Evolutionary conservation across 2,888 invertebrate species (phyloP), one percentile per base, ranked within the genome.

Genomic region (Polyommatus icarus): DNA sequence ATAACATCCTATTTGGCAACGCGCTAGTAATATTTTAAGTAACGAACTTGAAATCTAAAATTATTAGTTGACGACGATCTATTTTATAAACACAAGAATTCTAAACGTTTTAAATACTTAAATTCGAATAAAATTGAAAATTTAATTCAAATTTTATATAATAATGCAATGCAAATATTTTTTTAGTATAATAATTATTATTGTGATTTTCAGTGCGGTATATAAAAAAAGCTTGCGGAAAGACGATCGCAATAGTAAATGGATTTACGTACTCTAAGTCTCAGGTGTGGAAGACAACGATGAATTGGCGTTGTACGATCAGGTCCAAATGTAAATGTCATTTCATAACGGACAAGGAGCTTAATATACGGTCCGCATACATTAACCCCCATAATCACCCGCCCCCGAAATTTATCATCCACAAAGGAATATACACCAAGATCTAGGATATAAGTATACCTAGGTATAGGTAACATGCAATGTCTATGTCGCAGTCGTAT

Each of bases 281-380:
- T 12, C 24, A 12, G 24, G 24, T 20, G 61, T 61, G 24, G 24
- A 61, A 61, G 61, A 61, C 20, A 20, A 61, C 61, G 61, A 61
- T 24, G 24, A 61, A 61, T 24, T 61, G 86, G 86, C 76, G 82
- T 0, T 86, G 85, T 76, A 83, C 83, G 0, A 78, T 82, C 29
- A 82, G 84, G 82, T 81, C 81, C 3, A 79, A 77, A 1, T 85
- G 85, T 50, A 84, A 80, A 57, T 82, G 85, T 1, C 80, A 83
- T 71, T 82, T 85, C 80, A 82, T 82, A 5, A 79, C 81, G 72
- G 79, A 46, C n/a, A 76, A 77, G 15, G 73, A 79, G 5, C 79
- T 81, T 1, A 20, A 79, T 0, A 72, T 84, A 12, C 46, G 81
- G 61, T 67, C 80, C 0, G 80, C 82, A 0, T 81, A 82, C 6